These are phyloP conservation scores for Sinohyriopsis cumingii DNA, from an alignment of 2,888 invertebrate species.

Conservation along the genomic window DNA sequence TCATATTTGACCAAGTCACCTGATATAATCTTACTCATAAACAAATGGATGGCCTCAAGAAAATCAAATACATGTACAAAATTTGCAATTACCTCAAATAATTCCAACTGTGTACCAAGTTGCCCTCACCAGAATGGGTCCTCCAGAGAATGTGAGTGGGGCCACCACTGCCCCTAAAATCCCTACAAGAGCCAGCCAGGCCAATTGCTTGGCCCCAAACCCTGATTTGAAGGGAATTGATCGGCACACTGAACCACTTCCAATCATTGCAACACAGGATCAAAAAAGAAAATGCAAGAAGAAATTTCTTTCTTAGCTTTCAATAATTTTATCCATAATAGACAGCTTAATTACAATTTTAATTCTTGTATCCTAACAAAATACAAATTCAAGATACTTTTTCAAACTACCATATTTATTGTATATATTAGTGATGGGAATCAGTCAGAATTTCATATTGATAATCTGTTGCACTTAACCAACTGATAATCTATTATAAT, in stretches of 20 bases:
- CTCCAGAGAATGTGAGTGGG: slow-evolving; percentile 92
- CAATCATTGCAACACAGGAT: slow-evolving; percentile 87
- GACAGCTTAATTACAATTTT: neutral
- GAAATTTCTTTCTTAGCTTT: neutral
- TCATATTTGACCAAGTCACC: neutral
- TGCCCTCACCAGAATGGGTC: slow-evolving; percentile 89
- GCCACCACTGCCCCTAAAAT: slow-evolving; percentile 94
- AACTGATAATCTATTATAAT: too few species aligned
- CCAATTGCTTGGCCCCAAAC: slow-evolving; percentile 81
- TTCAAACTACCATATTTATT: too few species aligned
- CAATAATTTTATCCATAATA: neutral
- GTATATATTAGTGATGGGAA: too few species aligned
- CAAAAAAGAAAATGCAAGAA: neutral
- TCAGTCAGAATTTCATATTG: too few species aligned
- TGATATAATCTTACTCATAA: neutral
- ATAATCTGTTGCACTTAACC: too few species aligned
- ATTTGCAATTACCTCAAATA: slow-evolving; percentile 78
- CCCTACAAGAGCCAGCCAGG: slow-evolving; percentile 76
- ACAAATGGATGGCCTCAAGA: neutral
- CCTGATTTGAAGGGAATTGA: slow-evolving; percentile 88
- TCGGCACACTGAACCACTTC: slow-evolving; percentile 87
- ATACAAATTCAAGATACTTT: neutral
- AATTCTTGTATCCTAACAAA: neutral
- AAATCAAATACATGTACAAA: neutral
- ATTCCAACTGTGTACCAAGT: slow-evolving; percentile 96